Conservation (phyloP, 2,113 vertebrate genomes). For the Clarias magur region DNA sequence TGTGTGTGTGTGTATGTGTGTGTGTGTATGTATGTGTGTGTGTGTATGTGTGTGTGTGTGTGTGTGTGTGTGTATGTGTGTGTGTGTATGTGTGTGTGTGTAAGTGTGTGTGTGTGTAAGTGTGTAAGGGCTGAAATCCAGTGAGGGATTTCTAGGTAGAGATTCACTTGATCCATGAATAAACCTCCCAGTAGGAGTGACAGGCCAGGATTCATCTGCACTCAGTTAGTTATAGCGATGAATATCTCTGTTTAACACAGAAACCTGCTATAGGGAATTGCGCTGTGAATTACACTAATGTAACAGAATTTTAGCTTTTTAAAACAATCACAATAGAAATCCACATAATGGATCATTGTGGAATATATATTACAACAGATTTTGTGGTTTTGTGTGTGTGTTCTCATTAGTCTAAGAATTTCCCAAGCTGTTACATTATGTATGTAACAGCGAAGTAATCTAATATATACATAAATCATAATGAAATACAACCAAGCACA, state of each 20-base stretch:
- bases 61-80: background rate
- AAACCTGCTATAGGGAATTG: background rate
- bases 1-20: background rate
- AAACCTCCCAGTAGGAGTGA: background rate
- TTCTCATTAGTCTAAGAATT: background rate
- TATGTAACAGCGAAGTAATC: background rate
- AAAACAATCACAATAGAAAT: background rate
- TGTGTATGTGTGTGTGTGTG: background rate
- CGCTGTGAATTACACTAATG: background rate
- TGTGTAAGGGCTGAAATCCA: background rate
- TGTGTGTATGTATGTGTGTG: background rate
- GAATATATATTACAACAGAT: too few relatives aligned
- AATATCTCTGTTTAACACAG: background rate
- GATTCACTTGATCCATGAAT: background rate
- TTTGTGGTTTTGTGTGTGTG: constrained; percentile 37
- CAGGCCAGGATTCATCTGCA: background rate
- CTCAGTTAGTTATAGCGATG: background rate
- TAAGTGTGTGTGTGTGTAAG: background rate
- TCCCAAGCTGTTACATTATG: constrained; percentile 11
- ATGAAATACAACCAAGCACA: background rate
- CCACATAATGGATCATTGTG: background rate
- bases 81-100: background rate
- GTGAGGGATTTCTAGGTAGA: background rate
- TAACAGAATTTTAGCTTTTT: background rate
- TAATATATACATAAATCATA: background rate